Percentiles rank a stretch among this genome's conserved stretches.
Evolutionary conservation across 2,113 vertebrate genomes (phyloP).

Genomic region (Alethe castanea): DNA sequence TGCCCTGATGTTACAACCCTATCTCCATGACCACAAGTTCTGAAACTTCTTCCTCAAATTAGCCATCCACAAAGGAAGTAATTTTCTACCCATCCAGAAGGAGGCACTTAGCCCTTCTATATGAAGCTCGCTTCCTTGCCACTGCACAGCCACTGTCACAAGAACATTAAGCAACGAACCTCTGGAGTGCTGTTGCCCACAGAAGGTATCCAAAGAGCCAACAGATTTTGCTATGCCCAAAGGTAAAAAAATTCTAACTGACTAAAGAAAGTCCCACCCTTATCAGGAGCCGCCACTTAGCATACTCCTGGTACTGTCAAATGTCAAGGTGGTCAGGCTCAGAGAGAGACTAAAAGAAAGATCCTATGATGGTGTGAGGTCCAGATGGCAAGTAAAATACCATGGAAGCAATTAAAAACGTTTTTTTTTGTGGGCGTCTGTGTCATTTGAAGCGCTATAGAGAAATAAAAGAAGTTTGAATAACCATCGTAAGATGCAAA

Average conservation of each 20-base stretch:
- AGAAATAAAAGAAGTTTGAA: neutral
- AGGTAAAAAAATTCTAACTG: neutral
- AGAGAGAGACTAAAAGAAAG: neutral
- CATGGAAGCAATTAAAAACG: neutral
- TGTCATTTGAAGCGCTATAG: neutral
- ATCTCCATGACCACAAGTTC: neutral
- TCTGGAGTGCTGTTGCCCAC: neutral
- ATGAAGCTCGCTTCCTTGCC: neutral
- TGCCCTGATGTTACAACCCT: neutral
- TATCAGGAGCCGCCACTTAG: neutral
- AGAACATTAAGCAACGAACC: neutral
- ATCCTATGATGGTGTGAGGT: neutral
- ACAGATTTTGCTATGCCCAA: neutral
- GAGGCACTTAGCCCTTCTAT: neutral
- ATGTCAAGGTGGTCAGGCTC: neutral
- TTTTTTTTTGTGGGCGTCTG: neutral
- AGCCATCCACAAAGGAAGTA: neutral
- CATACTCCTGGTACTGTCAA: neutral
- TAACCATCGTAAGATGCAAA: neutral
- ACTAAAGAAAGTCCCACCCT: neutral
- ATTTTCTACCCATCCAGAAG: neutral
- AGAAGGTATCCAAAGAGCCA: neutral
- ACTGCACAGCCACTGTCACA: neutral
- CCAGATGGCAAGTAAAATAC: neutral
- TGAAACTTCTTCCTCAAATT: neutral